These are phyloP conservation scores for Pristionchus maxplancki DNA, from an alignment of 2,888 invertebrate species.

Conservation along the genomic window DNA sequence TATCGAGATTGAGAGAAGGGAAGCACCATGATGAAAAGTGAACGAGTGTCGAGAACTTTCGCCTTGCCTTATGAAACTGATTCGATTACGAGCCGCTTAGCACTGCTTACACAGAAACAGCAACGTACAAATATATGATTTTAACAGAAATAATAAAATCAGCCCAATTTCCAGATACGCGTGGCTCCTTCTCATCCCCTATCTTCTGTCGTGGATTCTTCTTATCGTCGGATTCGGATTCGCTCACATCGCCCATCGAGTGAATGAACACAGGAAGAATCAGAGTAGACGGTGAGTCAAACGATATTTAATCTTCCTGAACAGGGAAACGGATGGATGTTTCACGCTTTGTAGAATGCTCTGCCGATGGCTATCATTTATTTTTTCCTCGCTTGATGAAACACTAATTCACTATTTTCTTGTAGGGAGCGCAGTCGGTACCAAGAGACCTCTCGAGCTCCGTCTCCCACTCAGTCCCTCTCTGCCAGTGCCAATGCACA, in stretches of 20 bases:
- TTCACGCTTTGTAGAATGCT: too few species aligned
- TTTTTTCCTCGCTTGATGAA: background rate
- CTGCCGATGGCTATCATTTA: too few species aligned
- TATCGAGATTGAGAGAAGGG: background rate
- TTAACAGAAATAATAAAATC: too few species aligned
- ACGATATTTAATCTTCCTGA: too few species aligned
- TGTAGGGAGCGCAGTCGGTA: background rate
- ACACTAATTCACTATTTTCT: background rate
- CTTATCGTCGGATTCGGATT: conserved; percentile 36
- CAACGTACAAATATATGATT: too few species aligned
- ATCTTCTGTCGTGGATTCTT: conserved; percentile 50
- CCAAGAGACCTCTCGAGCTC: background rate
- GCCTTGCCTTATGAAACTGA: too few species aligned
- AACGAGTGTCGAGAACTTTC: background rate
- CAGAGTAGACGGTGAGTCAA: background rate
- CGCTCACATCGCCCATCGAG: conserved; percentile 39
- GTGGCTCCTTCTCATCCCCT: conserved; percentile 50
- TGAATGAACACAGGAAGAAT: conserved; percentile 6
- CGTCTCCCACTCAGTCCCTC: conserved; percentile 13
- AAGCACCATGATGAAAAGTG: background rate
- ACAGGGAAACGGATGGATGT: too few species aligned
- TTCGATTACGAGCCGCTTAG: too few species aligned
- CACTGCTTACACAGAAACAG: too few species aligned
- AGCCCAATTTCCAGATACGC: conserved; percentile 41
- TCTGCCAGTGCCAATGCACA: conserved; percentile 3